Conservation (phyloP, 2,113 vertebrate species). For the Pomatorhinus ruficollis region DNA sequence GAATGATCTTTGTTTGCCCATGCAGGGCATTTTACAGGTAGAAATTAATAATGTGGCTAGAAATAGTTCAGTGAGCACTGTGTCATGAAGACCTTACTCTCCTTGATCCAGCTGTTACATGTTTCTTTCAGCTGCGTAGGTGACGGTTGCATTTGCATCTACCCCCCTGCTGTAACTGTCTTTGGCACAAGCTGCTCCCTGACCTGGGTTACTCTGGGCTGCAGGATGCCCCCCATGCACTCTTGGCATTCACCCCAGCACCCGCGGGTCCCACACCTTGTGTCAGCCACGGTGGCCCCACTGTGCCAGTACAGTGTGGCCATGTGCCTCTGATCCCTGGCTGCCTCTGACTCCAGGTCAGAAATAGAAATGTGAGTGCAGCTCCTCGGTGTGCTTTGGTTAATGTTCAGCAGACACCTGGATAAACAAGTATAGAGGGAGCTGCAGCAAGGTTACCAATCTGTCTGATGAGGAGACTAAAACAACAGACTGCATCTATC, state of each 20-base stretch:
- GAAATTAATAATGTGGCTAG: background rate
- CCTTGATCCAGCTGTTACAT: background rate
- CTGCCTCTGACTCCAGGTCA: background rate
- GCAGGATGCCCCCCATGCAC: rapidly evolving
- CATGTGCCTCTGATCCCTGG: background rate
- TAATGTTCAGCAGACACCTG: background rate
- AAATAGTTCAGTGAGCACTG: background rate
- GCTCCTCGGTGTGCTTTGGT: background rate
- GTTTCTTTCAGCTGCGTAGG: background rate
- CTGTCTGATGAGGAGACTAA: background rate
- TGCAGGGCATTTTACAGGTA: background rate
- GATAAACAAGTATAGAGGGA: background rate
- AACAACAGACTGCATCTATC: background rate
- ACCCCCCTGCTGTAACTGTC: rapidly evolving
- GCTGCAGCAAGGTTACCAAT: background rate
- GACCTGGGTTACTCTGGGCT: background rate
- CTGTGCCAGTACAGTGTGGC: background rate
- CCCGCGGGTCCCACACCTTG: rapidly evolving
- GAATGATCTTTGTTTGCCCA: background rate
- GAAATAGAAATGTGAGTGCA: background rate
- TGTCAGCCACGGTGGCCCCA: rapidly evolving
- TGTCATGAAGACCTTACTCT: background rate
- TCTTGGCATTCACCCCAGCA: background rate
- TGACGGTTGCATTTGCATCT: background rate
- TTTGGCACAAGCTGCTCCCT: rapidly evolving